Evolutionary conservation across 2,888 invertebrate genomes (phyloP), one percentile per base, ranked within the genome.

Genomic region (Drosophila mettleri): DNA sequence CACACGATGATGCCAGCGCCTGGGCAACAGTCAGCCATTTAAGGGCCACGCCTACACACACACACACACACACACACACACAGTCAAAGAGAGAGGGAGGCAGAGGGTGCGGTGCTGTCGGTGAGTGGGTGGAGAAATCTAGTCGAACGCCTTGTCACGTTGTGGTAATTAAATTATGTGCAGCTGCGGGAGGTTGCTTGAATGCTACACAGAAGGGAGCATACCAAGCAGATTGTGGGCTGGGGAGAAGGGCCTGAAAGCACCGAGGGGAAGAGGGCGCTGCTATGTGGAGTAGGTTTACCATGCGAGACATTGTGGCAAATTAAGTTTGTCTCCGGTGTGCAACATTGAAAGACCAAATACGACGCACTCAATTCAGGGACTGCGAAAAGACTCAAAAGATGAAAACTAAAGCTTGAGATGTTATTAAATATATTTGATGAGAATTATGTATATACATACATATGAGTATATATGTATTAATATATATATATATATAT

Each of bases 121-220:
- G 18, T 22, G 43, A 38, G 22, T 14, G 27, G 2, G 20, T 14
- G 24, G 18, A 38, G 45, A 65, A 63, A 71, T 60, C 54, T 54
- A 70, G 57, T 41, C 51, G 64, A 75, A 63, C 45, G 62, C 41
- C 69, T 67, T 72, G 69, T 74, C 75, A 77, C 80, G 77, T 79
- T 80, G 80, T 62, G 76, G 76, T 80, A 80, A 80, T 80, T 80
- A 80, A 80, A 80, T 80, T 78, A 80, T 80, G 78, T 80, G 76
- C 69, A 76, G 63, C 76, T 74, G 63, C 62, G 70, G 48, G 61
- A 69, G 63, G 31, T 7, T 10, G 29, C 22, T 20, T 2, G 38
- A 38, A 52, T 29, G 10, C 48, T 20, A 20, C 52, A 38, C 16
- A 48, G 48, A 12, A 20, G 24, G 38, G 7, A 14, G 38, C 29